phyloP scores from a whole-genome alignment of 2,797 vertebrate species.

The Tenualosa thibaudeaui region DNA sequence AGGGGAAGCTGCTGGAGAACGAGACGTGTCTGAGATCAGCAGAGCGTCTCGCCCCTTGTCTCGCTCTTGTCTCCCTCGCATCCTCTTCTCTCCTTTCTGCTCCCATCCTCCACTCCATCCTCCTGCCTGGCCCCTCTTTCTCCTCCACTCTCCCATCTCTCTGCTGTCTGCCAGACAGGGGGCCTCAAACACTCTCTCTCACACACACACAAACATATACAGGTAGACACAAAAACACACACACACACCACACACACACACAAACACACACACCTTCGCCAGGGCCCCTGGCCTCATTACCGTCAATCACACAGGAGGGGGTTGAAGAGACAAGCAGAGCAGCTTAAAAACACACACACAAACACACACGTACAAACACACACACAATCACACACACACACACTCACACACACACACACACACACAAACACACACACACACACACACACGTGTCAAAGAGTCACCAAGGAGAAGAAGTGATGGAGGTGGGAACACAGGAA shows the following conservation, averaged over 20 bases:
- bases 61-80: neutral
- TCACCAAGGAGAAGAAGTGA: neutral
- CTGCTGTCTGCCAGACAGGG: neutral
- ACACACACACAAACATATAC: too few relatives aligned
- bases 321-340: slow-evolving; percentile 45
- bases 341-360: neutral
- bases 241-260: neutral
- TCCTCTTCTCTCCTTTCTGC: neutral
- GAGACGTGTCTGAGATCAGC: neutral
- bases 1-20: neutral
- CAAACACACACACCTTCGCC: slow-evolving; percentile 25
- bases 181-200: neutral
- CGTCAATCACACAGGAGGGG: slow-evolving; percentile 65
- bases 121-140: neutral
- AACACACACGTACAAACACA: neutral
- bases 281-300: slow-evolving; percentile 62
- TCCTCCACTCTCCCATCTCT: neutral
- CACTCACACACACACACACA: neutral
- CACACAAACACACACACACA: neutral
- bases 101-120: neutral
- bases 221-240: neutral
- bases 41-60: neutral
- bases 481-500: neutral
- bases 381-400: neutral
- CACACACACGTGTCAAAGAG: neutral